Percentiles rank a stretch among this genome's conserved stretches.
phyloP scores from a whole-genome alignment of 2,888 invertebrate genomes.

The Drosophila leonis region DNA sequence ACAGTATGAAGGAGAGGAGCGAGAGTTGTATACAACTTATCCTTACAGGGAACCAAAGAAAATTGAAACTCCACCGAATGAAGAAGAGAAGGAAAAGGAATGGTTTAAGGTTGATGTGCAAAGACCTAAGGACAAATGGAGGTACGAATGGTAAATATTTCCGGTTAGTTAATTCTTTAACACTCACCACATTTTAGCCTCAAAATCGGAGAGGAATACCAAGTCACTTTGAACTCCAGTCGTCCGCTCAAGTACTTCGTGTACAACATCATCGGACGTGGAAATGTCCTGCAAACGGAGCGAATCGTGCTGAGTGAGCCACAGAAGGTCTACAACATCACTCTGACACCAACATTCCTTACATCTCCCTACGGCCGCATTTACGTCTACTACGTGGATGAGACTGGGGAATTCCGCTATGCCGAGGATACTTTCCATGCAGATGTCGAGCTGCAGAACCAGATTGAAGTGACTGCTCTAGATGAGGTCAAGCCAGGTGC shows the following conservation, averaged over 20 bases:
- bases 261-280: slow-evolving; percentile 93
- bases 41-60: slow-evolving; percentile 76
- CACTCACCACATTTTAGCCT: slow-evolving; percentile 84
- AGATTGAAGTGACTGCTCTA: slow-evolving; percentile 90
- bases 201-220: slow-evolving; percentile 89
- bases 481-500: slow-evolving; percentile 91
- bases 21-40: slow-evolving; percentile 66
- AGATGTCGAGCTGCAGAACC: slow-evolving; percentile 88
- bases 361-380: slow-evolving; percentile 94
- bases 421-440: slow-evolving; percentile 93
- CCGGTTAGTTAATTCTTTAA: fast-evolving
- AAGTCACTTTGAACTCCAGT: slow-evolving; percentile 91
- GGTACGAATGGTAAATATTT: slow-evolving; percentile 46
- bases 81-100: slow-evolving; percentile 65
- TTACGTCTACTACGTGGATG: slow-evolving; percentile 91
- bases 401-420: slow-evolving; percentile 92
- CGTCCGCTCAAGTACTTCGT: slow-evolving; percentile 90
- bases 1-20: slow-evolving; percentile 69
- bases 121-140: slow-evolving; percentile 54
- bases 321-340: slow-evolving; percentile 87
- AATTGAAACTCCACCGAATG: slow-evolving; percentile 31
- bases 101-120: slow-evolving; percentile 62
- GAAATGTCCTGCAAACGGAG: slow-evolving; percentile 92
- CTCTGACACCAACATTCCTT: slow-evolving; percentile 90
- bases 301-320: slow-evolving; percentile 87